Conservation (phyloP, 2,797 vertebrate species). For the Erpetoichthys calabaricus region DNA sequence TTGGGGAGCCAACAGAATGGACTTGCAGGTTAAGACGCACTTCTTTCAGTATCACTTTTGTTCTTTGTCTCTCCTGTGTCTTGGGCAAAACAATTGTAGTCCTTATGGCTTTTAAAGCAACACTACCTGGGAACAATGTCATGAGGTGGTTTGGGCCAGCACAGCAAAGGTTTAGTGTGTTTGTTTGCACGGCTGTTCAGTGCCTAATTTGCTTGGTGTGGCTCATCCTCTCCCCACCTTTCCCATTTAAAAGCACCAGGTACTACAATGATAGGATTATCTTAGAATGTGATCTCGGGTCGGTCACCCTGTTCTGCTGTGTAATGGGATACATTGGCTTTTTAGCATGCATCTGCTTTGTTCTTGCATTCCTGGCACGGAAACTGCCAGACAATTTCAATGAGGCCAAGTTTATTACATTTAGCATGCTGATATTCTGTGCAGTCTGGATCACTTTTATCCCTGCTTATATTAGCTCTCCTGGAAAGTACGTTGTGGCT, state of each 20-base stretch:
- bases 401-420: constrained; percentile 57
- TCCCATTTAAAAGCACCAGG: constrained; percentile 35
- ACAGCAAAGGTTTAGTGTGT: constrained; percentile 31
- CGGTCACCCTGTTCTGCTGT: constrained; percentile 37
- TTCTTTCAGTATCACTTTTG: constrained; percentile 27
- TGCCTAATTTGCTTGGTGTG: constrained; percentile 22
- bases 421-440: constrained; percentile 64
- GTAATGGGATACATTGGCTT: constrained; percentile 56
- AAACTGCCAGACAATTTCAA: constrained; percentile 59
- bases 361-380: constrained; percentile 53
- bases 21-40: constrained; percentile 26
- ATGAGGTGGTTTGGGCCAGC: constrained; percentile 26
- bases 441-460: constrained; percentile 57
- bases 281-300: constrained; percentile 50
- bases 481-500: constrained; percentile 53
- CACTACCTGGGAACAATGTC: constrained; percentile 25
- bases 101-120: constrained; percentile 31
- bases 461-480: constrained; percentile 56
- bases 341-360: constrained; percentile 48
- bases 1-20: constrained; percentile 25
- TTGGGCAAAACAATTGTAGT: constrained; percentile 35
- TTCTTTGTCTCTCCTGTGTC: constrained; percentile 30
- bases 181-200: constrained; percentile 25
- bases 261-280: constrained; percentile 34
- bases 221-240: constrained; percentile 17